These are phyloP conservation scores for Acanthurus lineatus DNA, from an alignment of 2,797 vertebrate species.

Conservation along the genomic window DNA sequence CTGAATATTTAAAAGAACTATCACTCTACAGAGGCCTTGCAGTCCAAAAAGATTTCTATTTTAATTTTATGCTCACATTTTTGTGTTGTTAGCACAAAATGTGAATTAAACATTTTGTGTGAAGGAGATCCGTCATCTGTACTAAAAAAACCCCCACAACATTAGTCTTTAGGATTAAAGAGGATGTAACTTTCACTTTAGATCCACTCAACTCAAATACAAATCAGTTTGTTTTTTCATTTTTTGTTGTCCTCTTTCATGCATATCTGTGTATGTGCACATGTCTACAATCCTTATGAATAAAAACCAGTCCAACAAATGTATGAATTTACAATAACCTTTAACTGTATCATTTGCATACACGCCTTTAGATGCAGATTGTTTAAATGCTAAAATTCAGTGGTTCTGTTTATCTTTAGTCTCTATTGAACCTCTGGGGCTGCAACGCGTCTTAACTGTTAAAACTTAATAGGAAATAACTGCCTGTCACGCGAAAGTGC, in stretches of 20 bases:
- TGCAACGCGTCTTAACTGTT: conserved; percentile 2
- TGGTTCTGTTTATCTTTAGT: background rate
- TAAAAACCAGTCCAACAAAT: background rate
- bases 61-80: background rate
- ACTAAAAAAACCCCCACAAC: too few relatives aligned
- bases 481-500: conserved; percentile 37
- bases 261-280: background rate
- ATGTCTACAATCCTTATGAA: background rate
- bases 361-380: background rate
- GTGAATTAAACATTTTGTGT: background rate
- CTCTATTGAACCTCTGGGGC: background rate
- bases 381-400: background rate
- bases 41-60: background rate
- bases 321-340: background rate
- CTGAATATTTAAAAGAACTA: too few relatives aligned
- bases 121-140: too few relatives aligned
- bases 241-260: background rate
- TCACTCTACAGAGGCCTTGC: background rate
- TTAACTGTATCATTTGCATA: background rate
- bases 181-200: background rate
- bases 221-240: background rate
- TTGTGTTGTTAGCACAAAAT: background rate
- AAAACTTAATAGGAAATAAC: conserved; percentile 45
- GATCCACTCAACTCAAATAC: too few relatives aligned
- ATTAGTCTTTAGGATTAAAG: background rate